Percentiles rank a stretch among this genome's conserved stretches.
These are phyloP conservation scores for Platypus cylindrus DNA, from an alignment of 2,888 invertebrate species.

Conservation along the genomic window DNA sequence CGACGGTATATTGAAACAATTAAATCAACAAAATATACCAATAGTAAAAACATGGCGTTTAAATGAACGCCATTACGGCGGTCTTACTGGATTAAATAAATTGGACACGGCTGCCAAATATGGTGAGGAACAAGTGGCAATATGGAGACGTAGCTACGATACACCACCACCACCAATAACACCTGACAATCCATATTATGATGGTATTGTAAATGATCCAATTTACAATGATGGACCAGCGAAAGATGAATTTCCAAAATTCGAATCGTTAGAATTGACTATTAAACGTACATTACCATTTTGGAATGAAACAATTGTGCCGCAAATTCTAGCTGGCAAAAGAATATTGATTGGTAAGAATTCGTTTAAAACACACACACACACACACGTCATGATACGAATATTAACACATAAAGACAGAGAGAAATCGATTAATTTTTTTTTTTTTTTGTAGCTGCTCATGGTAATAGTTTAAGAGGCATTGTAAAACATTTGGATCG, in stretches of 20 bases:
- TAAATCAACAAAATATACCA: constrained; percentile 54
- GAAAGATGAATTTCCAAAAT: constrained; percentile 63
- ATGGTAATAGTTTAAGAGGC: constrained; percentile 75
- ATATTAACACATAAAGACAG: neutral
- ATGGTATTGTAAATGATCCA: constrained; percentile 60
- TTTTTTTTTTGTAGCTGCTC: constrained; percentile 44
- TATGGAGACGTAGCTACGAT: constrained; percentile 77
- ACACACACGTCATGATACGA: neutral
- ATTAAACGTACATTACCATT: constrained; percentile 73
- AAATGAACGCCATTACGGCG: constrained; percentile 81
- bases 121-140: constrained; percentile 64
- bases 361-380: too few species aligned
- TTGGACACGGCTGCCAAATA: constrained; percentile 74
- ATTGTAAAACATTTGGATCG: constrained; percentile 75
- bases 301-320: constrained; percentile 74
- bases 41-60: constrained; percentile 66
- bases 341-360: constrained; percentile 52
- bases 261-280: constrained; percentile 71
- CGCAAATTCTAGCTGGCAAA: constrained; percentile 65
- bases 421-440: neutral
- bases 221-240: constrained; percentile 60
- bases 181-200: constrained; percentile 59
- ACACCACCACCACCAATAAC: constrained; percentile 73
- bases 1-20: constrained; percentile 50
- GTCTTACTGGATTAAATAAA: constrained; percentile 65